Percentiles rank a stretch among this genome's conserved stretches.
Conservation (phyloP, 2,113 vertebrate genomes). For the Marmota flaviventris region DNA sequence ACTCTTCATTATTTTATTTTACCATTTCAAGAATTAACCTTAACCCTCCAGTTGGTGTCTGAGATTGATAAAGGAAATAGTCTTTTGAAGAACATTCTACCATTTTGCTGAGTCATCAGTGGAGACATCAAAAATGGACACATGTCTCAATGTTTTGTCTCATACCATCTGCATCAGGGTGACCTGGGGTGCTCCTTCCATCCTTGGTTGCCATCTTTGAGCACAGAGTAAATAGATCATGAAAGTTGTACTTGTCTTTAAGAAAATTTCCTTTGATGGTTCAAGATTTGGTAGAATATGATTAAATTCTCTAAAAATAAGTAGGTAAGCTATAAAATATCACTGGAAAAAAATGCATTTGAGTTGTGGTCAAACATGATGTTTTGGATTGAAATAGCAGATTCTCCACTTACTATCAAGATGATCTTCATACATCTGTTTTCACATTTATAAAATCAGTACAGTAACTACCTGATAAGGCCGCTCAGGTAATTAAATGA, state of each 20-base stretch:
- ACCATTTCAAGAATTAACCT: neutral
- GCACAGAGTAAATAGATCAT: neutral
- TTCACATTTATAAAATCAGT: constrained; percentile 12
- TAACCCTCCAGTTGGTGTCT: neutral
- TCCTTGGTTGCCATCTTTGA: neutral
- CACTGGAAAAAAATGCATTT: neutral
- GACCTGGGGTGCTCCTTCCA: neutral
- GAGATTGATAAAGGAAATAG: neutral
- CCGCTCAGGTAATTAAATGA: neutral
- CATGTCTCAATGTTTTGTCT: neutral
- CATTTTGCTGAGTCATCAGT: neutral
- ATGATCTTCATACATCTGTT: neutral
- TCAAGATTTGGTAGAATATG: neutral
- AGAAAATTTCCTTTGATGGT: neutral
- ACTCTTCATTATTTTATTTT: neutral
- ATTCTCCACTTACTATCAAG: neutral
- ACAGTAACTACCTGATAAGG: neutral
- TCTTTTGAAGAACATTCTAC: constrained; percentile 3
- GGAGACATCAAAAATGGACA: neutral
- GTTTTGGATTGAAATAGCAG: neutral
- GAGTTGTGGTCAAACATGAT: fast-evolving
- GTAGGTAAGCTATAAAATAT: neutral
- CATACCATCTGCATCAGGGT: neutral
- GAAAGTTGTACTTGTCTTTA: neutral
- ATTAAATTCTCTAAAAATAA: neutral